Evolutionary conservation across 1,140 invertebrate genomes (phyloP), one percentile per base, ranked within the genome.

Genomic region (Nephila pilipes): DNA sequence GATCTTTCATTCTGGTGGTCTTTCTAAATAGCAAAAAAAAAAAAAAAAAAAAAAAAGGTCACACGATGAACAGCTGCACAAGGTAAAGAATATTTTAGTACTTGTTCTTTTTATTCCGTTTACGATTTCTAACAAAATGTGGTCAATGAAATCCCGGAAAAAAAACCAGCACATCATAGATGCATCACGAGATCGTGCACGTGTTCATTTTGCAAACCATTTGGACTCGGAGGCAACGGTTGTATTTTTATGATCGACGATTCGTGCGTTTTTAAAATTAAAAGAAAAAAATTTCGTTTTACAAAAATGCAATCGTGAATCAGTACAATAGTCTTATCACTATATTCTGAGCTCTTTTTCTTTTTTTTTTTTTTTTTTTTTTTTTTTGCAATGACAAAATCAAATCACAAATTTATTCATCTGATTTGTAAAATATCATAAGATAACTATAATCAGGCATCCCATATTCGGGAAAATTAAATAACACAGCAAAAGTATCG

Each of bases 61-160:
- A 6, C 12, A 65, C 25, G 25, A 14, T 25, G 25, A 65, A 12
- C 2, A 75, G 29, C 25, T 60, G 14, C 29, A 75, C 12, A 18
- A 75, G 69, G 69, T 4, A 36, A 32, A 29, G 29, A 16, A 32
- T 16, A 12, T 69, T 60, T 20, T 60, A 60, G 16, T 22, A 1
- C 22, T 22, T 18, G 22, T 60, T 46, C 20, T 22, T 60, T 60
- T 75, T 75, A 5, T 32, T 20, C 25, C 6, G 36, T 75, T 75
- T 75, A 36, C 29, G 69, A 75, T 32, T 75, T 75, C 58, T 75
- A 36, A 36, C 63, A 69, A 32, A 75, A 75, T 18, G 69, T 75
- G 69, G 29, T 75, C 69, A 75, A 75, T 75, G 69, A 75, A 75
- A 75, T 75, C 16, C 25, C 0, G 69, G 69, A 16, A 75, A 36